Evolutionary conservation across 2,113 vertebrate species (phyloP), one percentile per base, ranked within the genome.

Genomic region (Alaudala cheleensis): DNA sequence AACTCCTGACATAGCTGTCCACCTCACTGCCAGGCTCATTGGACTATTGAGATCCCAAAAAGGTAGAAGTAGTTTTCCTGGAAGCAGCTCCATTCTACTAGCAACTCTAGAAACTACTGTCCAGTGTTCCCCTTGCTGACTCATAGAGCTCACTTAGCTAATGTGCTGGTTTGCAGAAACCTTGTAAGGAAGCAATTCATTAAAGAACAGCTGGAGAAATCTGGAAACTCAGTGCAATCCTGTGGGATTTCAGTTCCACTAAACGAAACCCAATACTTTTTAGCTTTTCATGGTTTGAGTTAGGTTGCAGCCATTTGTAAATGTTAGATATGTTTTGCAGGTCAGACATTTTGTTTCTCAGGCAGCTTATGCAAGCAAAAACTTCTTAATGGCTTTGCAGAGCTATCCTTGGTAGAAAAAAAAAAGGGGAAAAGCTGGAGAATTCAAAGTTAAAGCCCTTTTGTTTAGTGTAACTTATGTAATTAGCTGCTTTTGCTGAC

Each of bases 1-100:
- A 71, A n/a, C 14, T 51, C 3, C 0, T 2, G 3, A 34, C 0
- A 0, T 15, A 44, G 26, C 26, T 60, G 12, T 8, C 25, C n/a
- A 20, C n/a, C 37, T 67, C 9, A 17, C 26, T 85, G 37, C 37
- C 40, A 54, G 34, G 18, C 9, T 69, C 12, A 7, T 14, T 62
- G 49, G 40, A 72, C 10, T 69, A 44, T 0, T 65, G 26, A 70
- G 18, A 92, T 34, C 25, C 18, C 20, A 28, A 64, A 71, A 82
- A 79, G 13, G 25, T 12, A 74, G n/a, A 60, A 67, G 53, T 5
- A 18, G 7, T 42, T 72, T 82, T 50, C 53, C 58, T 92, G 28
- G 21, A 82, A 90, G 34, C 9, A 80, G 9, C n/a, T 82, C 12
- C 57, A 69, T 57, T 85, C 53, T 61, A 14, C 40, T 28, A 90